Base-by-base conservation (phyloP, 2,888 invertebrate genomes). In the Tholera decimalis region DNA sequence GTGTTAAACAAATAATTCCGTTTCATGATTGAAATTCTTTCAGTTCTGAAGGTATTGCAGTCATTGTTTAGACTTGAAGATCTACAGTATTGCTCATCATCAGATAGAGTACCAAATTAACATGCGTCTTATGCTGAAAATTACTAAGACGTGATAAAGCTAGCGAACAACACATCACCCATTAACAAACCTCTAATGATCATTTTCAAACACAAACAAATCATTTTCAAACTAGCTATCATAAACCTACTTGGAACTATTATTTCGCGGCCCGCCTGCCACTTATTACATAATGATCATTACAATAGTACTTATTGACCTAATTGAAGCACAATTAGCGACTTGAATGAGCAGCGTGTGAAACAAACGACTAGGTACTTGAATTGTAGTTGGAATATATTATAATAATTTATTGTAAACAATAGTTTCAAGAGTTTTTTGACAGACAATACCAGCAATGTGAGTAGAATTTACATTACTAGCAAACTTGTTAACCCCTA, bases 251-350 rank as follows among this genome's bases (percentile, higher is more conserved):
- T 6, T 24, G 56, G 13, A 26, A 35, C 55, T 72, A 75, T 75
- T 55, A 51, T 74, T 46, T 37, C 18, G 39, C 50, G 4, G 35
- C 37, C 26, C 18, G 22, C 18, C 26, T 33, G 35, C 43, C 56
- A 51, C 24, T 59, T 50, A 72, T 65, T 72, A 60, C 43, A 41
- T 54, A 62, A 78, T 63, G 13, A 63, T 62, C 51, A 78, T 78
- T 55, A 56, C 43, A 62, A 78, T 68, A 56, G 77, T 77, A 57
- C 68, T 57, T 62, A 68, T 35, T 78, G 75, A 66, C 74, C 68
- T 75, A 57, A 78, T 75, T 78, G 59, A 75, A 30, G 26, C 2
- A 68, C 58, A 73, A 75, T 75, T 75, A 75, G 46, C 68, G 43
- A 43, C 54, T 59, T 64, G 53, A 77, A 11, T 73, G 57, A 59